Conservation (phyloP, 2,797 vertebrate species). For the Sebastolobus altivelis region DNA sequence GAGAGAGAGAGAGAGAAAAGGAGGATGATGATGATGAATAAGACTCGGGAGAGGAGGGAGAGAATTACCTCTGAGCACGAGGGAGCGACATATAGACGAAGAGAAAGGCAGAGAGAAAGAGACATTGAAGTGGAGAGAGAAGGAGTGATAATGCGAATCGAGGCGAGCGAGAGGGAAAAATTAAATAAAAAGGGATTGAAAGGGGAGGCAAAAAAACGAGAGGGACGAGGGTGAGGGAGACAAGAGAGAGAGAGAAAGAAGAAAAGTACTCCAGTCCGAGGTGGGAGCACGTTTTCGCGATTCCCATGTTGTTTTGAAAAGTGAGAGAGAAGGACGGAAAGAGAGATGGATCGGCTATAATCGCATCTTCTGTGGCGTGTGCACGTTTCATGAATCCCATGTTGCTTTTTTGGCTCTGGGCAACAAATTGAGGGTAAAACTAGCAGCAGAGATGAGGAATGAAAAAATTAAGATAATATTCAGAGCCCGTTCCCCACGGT, state of each 20-base stretch:
- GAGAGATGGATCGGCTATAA: slow-evolving; percentile 70
- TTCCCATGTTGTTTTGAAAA: slow-evolving; percentile 67
- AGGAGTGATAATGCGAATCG: slow-evolving; percentile 48
- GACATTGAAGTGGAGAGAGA: slow-evolving; percentile 45
- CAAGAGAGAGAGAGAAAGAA: slow-evolving; percentile 24
- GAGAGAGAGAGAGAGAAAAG: slow-evolving; percentile 11
- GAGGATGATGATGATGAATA: slow-evolving; percentile 53
- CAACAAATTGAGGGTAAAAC: slow-evolving; percentile 82
- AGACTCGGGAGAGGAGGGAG: slow-evolving; percentile 65
- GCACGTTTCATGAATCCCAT: slow-evolving; percentile 79
- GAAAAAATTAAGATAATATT: slow-evolving; percentile 80
- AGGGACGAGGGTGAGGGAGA: slow-evolving; percentile 23
- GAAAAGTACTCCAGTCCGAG: slow-evolving; percentile 45
- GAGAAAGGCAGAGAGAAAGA: slow-evolving; percentile 48
- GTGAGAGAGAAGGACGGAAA: slow-evolving; percentile 57
- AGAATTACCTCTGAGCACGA: slow-evolving; percentile 79
- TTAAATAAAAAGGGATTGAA: slow-evolving; percentile 40
- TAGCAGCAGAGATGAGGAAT: slow-evolving; percentile 72
- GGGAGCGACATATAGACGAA: slow-evolving; percentile 70
- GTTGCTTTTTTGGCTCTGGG: slow-evolving; percentile 74
- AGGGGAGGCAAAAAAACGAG: slow-evolving; percentile 23
- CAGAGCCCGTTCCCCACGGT: slow-evolving; percentile 61
- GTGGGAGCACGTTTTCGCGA: slow-evolving; percentile 63
- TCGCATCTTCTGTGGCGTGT: slow-evolving; percentile 71
- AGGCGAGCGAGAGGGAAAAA: slow-evolving; percentile 47